A percentile compares a stretch with the other conserved stretches of the same genome.
These are phyloP conservation scores for Bombyx mandarina DNA, from an alignment of 1,140 invertebrate genomes.

Conservation along the genomic window DNA sequence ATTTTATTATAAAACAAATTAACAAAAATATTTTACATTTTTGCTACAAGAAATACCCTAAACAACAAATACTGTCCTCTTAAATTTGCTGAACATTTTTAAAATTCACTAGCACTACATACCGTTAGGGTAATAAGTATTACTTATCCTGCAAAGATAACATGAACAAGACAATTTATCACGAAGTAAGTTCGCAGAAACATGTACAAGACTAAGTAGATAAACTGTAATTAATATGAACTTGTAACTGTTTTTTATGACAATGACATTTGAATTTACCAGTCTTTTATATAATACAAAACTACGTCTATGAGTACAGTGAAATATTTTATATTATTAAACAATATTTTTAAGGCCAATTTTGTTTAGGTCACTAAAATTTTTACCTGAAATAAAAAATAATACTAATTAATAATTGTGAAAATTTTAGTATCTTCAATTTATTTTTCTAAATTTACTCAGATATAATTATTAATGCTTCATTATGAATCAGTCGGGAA, in stretches of 20 bases:
- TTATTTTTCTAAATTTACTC: neutral
- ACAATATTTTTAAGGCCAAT: too few relatives aligned
- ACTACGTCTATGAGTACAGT: too few relatives aligned
- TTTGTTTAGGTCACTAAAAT: neutral
- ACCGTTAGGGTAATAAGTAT: neutral
- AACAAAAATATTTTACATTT: neutral
- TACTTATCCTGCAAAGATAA: too few relatives aligned
- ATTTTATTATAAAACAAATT: neutral
- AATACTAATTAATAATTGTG: neutral
- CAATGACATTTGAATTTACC: too few relatives aligned
- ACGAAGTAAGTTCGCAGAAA: too few relatives aligned
- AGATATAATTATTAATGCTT: conserved; percentile 11
- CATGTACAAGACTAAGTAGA: too few relatives aligned
- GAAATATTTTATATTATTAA: too few relatives aligned
- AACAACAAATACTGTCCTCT: neutral
- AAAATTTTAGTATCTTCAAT: neutral
- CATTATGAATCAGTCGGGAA: conserved; percentile 23
- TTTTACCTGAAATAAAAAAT: neutral
- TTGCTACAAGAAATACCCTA: neutral
- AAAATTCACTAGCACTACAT: neutral
- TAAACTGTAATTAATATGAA: too few relatives aligned
- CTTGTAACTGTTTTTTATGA: too few relatives aligned
- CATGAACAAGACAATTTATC: too few relatives aligned
- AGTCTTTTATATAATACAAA: too few relatives aligned
- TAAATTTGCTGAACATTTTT: neutral